Evolutionary conservation across 2,888 invertebrate species (phyloP), one percentile per base, ranked within the genome.

Genomic region (Sicus ferrugineus): DNA sequence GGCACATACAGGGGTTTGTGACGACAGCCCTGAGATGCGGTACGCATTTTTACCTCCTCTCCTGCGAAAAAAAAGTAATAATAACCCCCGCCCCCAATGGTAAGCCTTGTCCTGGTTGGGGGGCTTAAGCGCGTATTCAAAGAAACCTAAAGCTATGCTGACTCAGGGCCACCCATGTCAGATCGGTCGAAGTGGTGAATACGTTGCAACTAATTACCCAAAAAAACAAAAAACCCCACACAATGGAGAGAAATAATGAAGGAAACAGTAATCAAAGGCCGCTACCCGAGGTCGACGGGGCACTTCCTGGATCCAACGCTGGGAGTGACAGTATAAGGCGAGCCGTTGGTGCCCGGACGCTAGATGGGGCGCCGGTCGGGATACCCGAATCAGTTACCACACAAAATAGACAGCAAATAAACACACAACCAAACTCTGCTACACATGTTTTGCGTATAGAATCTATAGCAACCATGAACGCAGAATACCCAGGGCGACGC

Each of bases 361-460:
- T 50, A 28, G 30, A 56, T 56, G 56, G 28, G 56, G 23, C 56
- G 30, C 56, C 30, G 28, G 56, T 28, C 50, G 50, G 50, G 50
- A 2, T 19, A 50, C 50, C 50, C 50, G 48, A 48, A 50, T 7
- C 7, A 50, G 28, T 23, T 2, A 54, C 54, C 54, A 56, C 28
- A 26, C 28, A 56, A 26, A 21, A 56, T 26, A 26, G 16, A 23
- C 54, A 56, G 5, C 4, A 5, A 26, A 28, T 14, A 26, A 56
- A 19, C 28, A 2, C 26, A 30, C 19, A 16, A 56, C 26, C 56
- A 56, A 26, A 19, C 11, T 30, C 31, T 56, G 56, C 56, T 23
- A 14, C 28, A 1, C 11, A 16, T 56, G 56, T 56, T 56, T 56
- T 56, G 56, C 5, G 16, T 16, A 56, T 16, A 6, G 23, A 5